Base-by-base conservation (phyloP, 2,888 invertebrate species). In the Parasteatoda lunata region DNA sequence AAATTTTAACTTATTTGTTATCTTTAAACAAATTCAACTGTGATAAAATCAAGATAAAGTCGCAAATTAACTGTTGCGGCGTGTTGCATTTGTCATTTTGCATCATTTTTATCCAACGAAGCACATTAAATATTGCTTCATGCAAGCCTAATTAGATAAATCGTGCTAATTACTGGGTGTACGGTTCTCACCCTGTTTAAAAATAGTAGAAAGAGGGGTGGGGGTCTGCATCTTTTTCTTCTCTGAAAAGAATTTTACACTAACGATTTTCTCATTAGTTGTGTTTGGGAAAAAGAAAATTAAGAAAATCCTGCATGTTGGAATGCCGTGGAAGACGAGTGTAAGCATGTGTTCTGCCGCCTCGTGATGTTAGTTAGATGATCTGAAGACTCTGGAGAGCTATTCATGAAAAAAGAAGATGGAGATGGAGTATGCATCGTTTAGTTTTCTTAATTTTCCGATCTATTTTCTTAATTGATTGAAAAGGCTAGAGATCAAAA, bases 191-290 rank as follows among this genome's bases (percentile, higher is more conserved):
- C 54, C 9, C 54, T 54, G 3, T 54, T 54, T 30, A 30, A 54
- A 54, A 54, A 54, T 54, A 54, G 54, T 54, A 11, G 54, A 54
- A 13, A 11, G 54, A 30, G 30, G 30, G 30, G 30, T 0, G 30
- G 30, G 30, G 30, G 30, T 30, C 30, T 30, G 30, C 30, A 30
- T 30, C 30, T 30, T 30, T 30, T 30, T 30, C 65, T 79, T 72
- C 70, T 79, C 48, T 64, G 30, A 52, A 48, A 79, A 79, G 71
- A 73, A 68, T 48, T 81, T 13, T 52, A 64, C 73, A 66, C 81
- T 81, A 81, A 81, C 81, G 73, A 81, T 81, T 81, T 81, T 81
- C 81, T 75, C 81, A 73, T 73, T 81, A 73, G 73, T 52, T 73
- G 81, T n/a, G 59, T 59, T n/a, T 59, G 4, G 59, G 59, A 59